A percentile compares a stretch with the other conserved stretches of the same genome.
These are phyloP conservation scores for Orchestia grillus DNA, from an alignment of 1,140 invertebrate genomes.

Conservation along the genomic window DNA sequence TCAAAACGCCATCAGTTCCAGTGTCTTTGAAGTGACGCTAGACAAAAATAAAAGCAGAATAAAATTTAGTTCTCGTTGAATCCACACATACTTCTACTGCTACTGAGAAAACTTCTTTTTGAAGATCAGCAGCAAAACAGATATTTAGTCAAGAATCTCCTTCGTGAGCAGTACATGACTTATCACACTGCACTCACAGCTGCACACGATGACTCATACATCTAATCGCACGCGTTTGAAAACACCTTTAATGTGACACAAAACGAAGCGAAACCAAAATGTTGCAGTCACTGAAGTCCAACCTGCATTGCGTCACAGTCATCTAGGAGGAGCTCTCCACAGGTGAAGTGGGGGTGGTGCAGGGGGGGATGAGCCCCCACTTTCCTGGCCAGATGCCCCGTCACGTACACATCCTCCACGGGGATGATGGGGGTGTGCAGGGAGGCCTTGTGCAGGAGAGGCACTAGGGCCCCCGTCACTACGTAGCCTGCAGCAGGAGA, in stretches of 20 bases:
- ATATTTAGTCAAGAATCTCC: not conserved
- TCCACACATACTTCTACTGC: not conserved
- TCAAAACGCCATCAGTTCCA: not conserved
- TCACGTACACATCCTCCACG: conserved; percentile 72
- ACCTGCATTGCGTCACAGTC: conserved; percentile 68
- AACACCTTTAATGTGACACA: not conserved
- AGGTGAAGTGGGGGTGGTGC: conserved; percentile 68
- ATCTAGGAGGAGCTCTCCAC: conserved; percentile 68
- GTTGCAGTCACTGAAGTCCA: not conserved
- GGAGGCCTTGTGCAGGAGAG: conserved; percentile 69
- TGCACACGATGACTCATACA: not conserved
- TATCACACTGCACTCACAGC: not conserved
- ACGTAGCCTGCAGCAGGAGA: conserved; percentile 69
- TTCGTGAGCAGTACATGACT: not conserved
- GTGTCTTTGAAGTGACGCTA: not conserved
- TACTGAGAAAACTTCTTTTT: not conserved
- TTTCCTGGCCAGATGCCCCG: conserved; percentile 69
- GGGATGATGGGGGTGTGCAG: conserved; percentile 69
- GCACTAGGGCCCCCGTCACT: conserved; percentile 69
- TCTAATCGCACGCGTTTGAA: not conserved
- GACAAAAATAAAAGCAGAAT: not conserved
- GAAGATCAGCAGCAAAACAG: not conserved
- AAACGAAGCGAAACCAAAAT: not conserved
- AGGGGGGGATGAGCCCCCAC: conserved; percentile 66
- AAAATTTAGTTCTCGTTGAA: not conserved